Percentiles rank a stretch among this genome's conserved stretches.
phyloP scores from a whole-genome alignment of 2,113 vertebrate genomes.

The Carollia perspicillata region DNA sequence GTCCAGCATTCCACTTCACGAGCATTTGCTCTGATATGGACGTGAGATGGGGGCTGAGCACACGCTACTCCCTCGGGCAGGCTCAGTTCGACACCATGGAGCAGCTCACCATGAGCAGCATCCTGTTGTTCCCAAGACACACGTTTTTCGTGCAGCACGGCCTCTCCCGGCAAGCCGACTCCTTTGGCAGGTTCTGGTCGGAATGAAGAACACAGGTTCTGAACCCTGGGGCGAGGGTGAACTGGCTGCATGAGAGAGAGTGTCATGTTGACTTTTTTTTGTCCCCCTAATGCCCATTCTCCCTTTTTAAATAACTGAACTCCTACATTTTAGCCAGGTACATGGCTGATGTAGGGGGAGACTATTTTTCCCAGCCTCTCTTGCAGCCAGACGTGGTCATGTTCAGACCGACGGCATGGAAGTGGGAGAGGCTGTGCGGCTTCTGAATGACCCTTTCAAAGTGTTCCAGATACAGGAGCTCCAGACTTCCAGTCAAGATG shows the following conservation, averaged over 20 bases:
- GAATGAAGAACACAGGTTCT: neutral
- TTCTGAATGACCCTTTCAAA: neutral
- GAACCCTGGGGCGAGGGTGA: neutral
- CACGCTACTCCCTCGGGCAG: neutral
- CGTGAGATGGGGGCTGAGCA: neutral
- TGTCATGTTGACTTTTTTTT: neutral
- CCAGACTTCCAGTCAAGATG: no score
- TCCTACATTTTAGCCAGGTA: neutral
- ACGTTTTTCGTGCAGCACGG: neutral
- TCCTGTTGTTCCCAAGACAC: neutral
- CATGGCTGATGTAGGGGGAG: neutral
- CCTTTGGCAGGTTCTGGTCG: neutral
- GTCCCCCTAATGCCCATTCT: neutral
- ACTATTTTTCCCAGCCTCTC: neutral
- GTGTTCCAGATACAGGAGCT: neutral
- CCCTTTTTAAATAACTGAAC: neutral
- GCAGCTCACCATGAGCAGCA: neutral
- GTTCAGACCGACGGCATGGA: neutral
- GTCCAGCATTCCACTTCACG: neutral
- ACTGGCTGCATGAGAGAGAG: neutral
- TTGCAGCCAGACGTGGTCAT: neutral
- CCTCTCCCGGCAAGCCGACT: neutral
- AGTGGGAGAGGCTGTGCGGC: neutral
- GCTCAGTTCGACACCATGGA: neutral
- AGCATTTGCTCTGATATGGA: neutral